A percentile compares a stretch with the other conserved stretches of the same genome.
Evolutionary conservation across 2,797 vertebrate species (phyloP).

Genomic region (Nyctibius grandis): DNA sequence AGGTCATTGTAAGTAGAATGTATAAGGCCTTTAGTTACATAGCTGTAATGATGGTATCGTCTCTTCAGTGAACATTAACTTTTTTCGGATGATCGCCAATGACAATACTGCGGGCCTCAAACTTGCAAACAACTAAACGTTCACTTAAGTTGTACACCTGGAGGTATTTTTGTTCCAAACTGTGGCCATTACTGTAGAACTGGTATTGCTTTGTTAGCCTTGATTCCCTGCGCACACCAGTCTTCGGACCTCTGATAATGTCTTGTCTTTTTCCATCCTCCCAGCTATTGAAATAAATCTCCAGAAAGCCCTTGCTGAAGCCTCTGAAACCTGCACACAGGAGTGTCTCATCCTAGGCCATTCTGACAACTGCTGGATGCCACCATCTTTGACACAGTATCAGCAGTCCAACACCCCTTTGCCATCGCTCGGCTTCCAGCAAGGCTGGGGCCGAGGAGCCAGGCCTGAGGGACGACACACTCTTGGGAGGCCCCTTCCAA

Average conservation of each 20-base stretch:
- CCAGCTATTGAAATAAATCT: conserved; percentile 95
- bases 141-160: too few species aligned
- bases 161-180: neutral
- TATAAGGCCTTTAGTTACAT: neutral
- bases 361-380: conserved; percentile 99
- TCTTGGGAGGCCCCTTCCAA: conserved; percentile 85
- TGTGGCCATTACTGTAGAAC: rapidly evolving
- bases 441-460: conserved; percentile 80
- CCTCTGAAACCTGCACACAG: conserved; percentile 95
- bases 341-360: conserved; percentile 97
- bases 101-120: neutral
- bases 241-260: neutral
- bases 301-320: conserved; percentile 92
- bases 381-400: conserved; percentile 85
- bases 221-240: rapidly evolving
- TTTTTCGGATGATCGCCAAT: neutral
- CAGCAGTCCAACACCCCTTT: conserved; percentile 78
- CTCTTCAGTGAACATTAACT: neutral
- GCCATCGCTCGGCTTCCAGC: conserved; percentile 85
- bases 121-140: neutral
- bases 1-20: neutral
- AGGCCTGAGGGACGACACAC: conserved; percentile 85
- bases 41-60: neutral
- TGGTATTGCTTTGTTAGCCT: neutral
- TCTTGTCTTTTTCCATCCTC: neutral